Base-by-base conservation (phyloP, 2,113 vertebrate species). In the Ceyx cyanopectus region DNA sequence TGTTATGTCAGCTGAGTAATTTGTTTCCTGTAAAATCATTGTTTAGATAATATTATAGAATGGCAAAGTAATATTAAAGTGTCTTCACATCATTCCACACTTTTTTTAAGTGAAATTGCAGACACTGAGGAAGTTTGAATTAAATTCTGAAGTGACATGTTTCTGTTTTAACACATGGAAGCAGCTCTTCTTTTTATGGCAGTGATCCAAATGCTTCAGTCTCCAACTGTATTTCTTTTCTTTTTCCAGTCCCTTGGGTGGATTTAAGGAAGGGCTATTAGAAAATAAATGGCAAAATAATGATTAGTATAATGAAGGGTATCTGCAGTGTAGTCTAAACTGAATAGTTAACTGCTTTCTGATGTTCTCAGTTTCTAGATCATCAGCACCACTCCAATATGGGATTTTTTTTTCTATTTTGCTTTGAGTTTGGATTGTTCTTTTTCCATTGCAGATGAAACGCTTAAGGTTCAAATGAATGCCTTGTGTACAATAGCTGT, bases 161-260 rank as follows among this genome's bases (percentile, higher is more conserved):
- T 73, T n/a, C 53, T 81, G 51, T 79, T 94, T 93, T 92, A 89
- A 77, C 84, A 89, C 51, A 91, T 74, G 58, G 70, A 50, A 87
- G 54, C 75, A 89, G 78, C 24, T 75, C 89, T 93, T 75, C 30
- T 65, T 86, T 79, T 73, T 63, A 89, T 95, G 90, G 89, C 62
- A 69, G 9, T 54, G 46, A 66, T 82, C 72, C 91, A 93, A 51
- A 58, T 1, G 2, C n/a, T 79, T 41, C 26, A 79, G n/a, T 58
- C 69, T 60, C 69, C 43, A 30, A 77, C 83, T n/a, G 79, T 65
- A n/a, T 62, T 86, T 62, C 85, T 81, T 48, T 92, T n/a, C 53
- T 93, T 8, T 12, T 68, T 72, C 62, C 46, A 66, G 27, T 85
- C 51, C n/a, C 30, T 89, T 80, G 51, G 54, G 29, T 80, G 60